Evolutionary conservation across 2,888 invertebrate genomes (phyloP).

Genomic region (Plagodis pulveraria): DNA sequence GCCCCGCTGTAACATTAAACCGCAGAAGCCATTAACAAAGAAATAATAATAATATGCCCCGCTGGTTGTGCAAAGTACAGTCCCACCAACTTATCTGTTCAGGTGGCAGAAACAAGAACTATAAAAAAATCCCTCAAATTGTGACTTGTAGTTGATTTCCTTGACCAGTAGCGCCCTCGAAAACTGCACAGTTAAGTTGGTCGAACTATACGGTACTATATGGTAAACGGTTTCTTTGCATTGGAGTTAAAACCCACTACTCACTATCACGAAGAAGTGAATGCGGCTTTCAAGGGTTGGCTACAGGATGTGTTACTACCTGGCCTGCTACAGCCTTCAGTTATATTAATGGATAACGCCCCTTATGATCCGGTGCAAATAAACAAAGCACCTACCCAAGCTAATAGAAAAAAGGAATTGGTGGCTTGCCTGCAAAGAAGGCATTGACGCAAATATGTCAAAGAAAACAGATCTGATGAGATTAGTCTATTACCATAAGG

Average conservation of each 20-base stretch:
- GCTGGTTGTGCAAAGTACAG: no score
- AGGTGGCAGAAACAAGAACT: no score
- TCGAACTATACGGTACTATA: slow-evolving; percentile 4
- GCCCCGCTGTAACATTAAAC: slow-evolving; percentile 1
- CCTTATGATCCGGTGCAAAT: slow-evolving; percentile 28
- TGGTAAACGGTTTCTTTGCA: slow-evolving; percentile 3
- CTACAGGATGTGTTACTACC: slow-evolving; percentile 1
- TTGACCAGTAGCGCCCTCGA: no score
- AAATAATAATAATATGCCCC: no score
- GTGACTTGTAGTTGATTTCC: no score
- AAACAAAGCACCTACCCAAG: slow-evolving; percentile 22
- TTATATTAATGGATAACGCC: slow-evolving; percentile 16
- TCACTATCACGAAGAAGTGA: not conserved
- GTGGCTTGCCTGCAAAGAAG: slow-evolving; percentile 24
- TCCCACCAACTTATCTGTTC: no score
- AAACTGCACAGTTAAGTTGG: no score
- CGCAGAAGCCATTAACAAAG: no score
- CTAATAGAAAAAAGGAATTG: slow-evolving; percentile 29
- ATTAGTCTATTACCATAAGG: no score
- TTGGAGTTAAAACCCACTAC: not conserved
- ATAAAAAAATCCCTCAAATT: no score
- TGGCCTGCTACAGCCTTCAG: slow-evolving; percentile 1
- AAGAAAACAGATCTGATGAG: slow-evolving; percentile 31
- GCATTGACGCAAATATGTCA: slow-evolving; percentile 28
- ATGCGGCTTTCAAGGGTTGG: not conserved